Conservation (phyloP, 2,888 invertebrate genomes). For the Eupithecia abbreviata region DNA sequence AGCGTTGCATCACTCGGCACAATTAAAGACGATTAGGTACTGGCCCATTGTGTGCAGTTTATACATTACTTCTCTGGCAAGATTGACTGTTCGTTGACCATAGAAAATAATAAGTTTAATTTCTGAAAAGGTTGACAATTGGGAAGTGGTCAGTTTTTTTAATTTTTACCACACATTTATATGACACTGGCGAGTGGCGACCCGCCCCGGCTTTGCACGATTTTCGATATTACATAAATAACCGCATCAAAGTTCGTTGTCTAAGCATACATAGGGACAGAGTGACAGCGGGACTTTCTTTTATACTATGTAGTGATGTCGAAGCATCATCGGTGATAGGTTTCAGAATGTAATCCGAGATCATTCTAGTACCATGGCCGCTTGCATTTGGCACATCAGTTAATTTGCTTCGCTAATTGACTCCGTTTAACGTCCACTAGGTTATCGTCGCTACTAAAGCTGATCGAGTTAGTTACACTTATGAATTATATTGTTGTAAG, state of each 20-base stretch:
- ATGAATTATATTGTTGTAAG: neutral
- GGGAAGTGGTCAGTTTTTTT: neutral
- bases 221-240: no score
- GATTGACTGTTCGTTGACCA: neutral
- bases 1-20: constrained; percentile 21
- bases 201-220: no score
- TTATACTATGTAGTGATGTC: no score
- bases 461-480: neutral
- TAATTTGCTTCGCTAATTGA: constrained; percentile 40
- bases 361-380: neutral
- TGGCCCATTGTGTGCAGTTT: neutral
- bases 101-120: neutral
- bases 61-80: neutral
- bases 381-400: constrained; percentile 13
- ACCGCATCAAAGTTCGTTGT: no score
- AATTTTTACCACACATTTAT: neutral
- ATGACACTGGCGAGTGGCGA: no score
- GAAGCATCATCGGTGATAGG: neutral
- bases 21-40: constrained; percentile 13
- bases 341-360: neutral
- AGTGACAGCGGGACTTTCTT: no score
- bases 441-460: neutral
- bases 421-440: neutral
- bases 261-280: no score
- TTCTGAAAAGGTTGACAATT: neutral